A percentile compares a stretch with the other conserved stretches of the same genome.
Evolutionary conservation across 2,888 invertebrate species (phyloP).

Genomic region (Timema cristinae): DNA sequence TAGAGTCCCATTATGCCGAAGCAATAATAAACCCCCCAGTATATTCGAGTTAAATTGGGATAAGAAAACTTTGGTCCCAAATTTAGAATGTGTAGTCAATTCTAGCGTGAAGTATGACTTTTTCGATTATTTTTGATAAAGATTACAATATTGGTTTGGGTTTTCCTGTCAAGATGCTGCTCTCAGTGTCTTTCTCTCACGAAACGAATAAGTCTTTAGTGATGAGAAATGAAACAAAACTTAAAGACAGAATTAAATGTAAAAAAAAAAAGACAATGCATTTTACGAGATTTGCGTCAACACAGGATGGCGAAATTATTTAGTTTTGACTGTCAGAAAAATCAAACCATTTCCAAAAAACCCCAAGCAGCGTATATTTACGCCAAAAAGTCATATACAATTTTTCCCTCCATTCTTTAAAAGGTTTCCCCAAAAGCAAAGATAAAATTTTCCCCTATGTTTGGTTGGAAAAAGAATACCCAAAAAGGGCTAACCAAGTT

Average conservation of each 20-base stretch:
- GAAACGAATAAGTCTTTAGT: not conserved
- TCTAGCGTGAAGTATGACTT: slow-evolving; percentile 7
- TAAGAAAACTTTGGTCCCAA: not conserved
- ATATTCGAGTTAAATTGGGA: slow-evolving; percentile 6
- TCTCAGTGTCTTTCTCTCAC: not conserved
- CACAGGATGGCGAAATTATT: not conserved
- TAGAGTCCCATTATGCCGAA: slow-evolving; percentile 13
- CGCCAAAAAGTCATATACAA: not conserved
- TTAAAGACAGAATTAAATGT: not conserved
- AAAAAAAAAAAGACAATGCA: not conserved
- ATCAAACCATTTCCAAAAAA: not conserved
- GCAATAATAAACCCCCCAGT: slow-evolving; percentile 9
- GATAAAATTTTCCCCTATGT: too few species aligned
- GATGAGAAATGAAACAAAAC: not conserved
- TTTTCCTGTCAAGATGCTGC: not conserved
- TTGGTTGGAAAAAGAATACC: slow-evolving; percentile 12
- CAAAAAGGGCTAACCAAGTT: not conserved
- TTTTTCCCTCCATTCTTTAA: not conserved
- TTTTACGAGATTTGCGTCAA: not conserved
- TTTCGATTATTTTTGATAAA: slow-evolving; percentile 6
- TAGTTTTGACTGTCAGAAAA: slow-evolving; percentile 9
- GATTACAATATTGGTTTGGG: slow-evolving; percentile 1
- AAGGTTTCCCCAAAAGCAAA: not conserved
- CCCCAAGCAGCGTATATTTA: slow-evolving; percentile 1
- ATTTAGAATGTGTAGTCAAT: slow-evolving; percentile 3